phyloP scores from a whole-genome alignment of 2,113 vertebrate species.

The Sinosuthora webbiana region DNA sequence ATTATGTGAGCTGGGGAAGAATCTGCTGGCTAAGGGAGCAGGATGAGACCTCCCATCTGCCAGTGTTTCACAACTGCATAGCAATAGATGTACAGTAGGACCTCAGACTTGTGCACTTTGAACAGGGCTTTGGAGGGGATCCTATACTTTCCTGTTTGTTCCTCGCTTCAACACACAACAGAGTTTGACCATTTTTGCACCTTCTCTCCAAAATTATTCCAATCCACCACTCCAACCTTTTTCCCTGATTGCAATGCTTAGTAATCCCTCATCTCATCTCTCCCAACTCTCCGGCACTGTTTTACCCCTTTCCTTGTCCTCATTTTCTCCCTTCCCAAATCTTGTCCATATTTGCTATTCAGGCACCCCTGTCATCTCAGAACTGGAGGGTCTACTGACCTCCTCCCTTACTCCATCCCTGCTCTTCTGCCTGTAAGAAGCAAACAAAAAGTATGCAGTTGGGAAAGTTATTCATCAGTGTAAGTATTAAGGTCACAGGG shows the following conservation, averaged over 20 bases:
- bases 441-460: background rate
- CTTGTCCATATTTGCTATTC: background rate
- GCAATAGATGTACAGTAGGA: background rate
- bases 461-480: background rate
- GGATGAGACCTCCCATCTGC: background rate
- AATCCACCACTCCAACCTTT: background rate
- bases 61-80: background rate
- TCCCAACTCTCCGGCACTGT: background rate
- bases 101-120: background rate
- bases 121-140: background rate
- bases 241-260: background rate
- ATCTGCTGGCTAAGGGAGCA: background rate
- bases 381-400: background rate
- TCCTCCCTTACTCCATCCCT: background rate
- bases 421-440: background rate
- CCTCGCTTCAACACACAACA: background rate
- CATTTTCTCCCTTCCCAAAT: background rate
- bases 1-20: background rate
- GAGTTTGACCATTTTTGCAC: background rate
- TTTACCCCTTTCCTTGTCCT: background rate
- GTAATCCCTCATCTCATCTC: background rate
- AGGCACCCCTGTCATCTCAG: background rate
- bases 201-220: background rate
- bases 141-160: background rate
- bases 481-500: conserved; percentile 11